Evolutionary conservation across 2,888 invertebrate genomes (phyloP).

Genomic region (Cetonia aurata): DNA sequence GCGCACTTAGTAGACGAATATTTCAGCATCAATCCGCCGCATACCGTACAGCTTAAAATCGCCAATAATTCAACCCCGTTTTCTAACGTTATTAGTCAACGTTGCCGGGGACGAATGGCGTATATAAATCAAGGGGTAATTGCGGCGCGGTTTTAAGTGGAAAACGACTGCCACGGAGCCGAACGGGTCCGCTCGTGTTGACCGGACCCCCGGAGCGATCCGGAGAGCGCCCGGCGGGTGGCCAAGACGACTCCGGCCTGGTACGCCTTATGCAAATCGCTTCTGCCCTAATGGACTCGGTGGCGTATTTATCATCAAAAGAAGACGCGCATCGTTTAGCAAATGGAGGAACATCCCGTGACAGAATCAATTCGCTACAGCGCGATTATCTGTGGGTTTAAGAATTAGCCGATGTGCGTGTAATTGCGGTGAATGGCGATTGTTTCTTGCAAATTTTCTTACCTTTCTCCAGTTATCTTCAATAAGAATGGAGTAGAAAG

Average conservation of each 20-base stretch:
- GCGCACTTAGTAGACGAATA: too few relatives aligned
- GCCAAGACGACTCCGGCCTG: conserved; percentile 26
- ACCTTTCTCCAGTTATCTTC: background rate
- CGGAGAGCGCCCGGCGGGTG: conserved; percentile 46
- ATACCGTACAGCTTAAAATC: too few relatives aligned
- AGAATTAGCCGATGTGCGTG: too few relatives aligned
- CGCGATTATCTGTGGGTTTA: too few relatives aligned
- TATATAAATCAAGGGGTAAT: conserved; percentile 47
- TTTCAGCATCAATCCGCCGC: too few relatives aligned
- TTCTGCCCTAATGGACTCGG: conserved; percentile 46
- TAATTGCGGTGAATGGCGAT: too few relatives aligned
- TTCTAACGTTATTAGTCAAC: conserved; percentile 44
- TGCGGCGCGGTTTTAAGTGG: conserved; percentile 48
- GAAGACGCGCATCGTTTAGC: conserved; percentile 22
- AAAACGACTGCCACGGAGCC: conserved; percentile 32
- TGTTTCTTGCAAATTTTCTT: too few relatives aligned
- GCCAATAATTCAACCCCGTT: background rate
- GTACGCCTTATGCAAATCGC: conserved; percentile 47
- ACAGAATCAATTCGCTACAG: too few relatives aligned
- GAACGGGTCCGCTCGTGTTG: conserved; percentile 39
- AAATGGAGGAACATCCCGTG: too few relatives aligned
- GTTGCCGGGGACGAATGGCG: conserved; percentile 44
- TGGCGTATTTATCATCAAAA: conserved; percentile 44
- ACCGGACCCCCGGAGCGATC: conserved; percentile 46
- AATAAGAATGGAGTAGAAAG: too few relatives aligned